phyloP scores from a whole-genome alignment of 2,888 invertebrate genomes.

The Hemaris fuciformis region DNA sequence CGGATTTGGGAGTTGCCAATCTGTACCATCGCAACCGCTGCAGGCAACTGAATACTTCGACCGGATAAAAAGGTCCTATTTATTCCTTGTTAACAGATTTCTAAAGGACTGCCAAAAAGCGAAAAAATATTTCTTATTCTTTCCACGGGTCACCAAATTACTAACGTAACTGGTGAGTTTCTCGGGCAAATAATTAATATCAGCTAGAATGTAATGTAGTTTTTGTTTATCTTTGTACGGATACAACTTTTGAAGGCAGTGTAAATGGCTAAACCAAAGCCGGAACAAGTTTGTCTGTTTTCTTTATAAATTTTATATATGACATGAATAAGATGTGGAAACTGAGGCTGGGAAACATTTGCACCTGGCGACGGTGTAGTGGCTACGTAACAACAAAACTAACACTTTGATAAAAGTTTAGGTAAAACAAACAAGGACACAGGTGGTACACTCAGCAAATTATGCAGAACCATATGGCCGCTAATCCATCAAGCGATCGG shows the following conservation, averaged over 20 bases:
- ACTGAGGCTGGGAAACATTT: background rate
- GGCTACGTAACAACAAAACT: background rate
- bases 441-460: conserved; percentile 74
- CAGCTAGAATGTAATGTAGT: background rate
- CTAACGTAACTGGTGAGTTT: conserved; percentile 26
- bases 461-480: conserved; percentile 77
- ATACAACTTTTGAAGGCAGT: background rate
- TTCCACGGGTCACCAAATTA: conserved; percentile 41
- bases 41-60: conserved; percentile 61
- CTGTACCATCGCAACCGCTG: conserved; percentile 56
- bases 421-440: conserved; percentile 53
- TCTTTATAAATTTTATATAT: background rate
- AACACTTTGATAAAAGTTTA: conserved; percentile 30
- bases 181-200: background rate
- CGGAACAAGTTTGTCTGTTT: background rate
- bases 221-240: background rate
- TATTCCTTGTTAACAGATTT: conserved; percentile 68
- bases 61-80: conserved; percentile 62
- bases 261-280: background rate
- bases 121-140: conserved; percentile 37
- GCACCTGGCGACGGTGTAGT: background rate
- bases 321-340: background rate
- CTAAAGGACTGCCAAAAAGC: conserved; percentile 42
- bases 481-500: conserved; percentile 78
- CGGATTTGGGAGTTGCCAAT: conserved; percentile 72